Percentiles rank a stretch among this genome's conserved stretches.
Conservation (phyloP, 2,888 invertebrate genomes). For the Cheilosia pagana region DNA sequence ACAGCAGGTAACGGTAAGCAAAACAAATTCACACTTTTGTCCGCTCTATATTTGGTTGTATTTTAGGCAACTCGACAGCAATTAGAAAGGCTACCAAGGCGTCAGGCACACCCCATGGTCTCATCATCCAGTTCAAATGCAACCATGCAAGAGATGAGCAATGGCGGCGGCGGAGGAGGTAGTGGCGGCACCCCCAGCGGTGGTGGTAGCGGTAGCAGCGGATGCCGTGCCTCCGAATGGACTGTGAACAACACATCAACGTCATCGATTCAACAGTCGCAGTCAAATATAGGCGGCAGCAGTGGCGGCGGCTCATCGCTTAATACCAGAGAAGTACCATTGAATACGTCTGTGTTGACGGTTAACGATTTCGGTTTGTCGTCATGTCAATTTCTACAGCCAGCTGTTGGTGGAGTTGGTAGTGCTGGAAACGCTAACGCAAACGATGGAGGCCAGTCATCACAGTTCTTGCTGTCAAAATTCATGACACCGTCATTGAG, state of each 20-base stretch:
- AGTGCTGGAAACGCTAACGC: conserved; percentile 77
- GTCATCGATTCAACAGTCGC: conserved; percentile 81
- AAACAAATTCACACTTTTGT: conserved; percentile 5
- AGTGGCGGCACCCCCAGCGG: conserved; percentile 76
- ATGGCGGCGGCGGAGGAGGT: conserved; percentile 77
- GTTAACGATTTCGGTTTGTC: conserved; percentile 78
- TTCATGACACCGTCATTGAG: conserved; percentile 85
- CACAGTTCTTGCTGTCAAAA: conserved; percentile 83
- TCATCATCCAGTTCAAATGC: conserved; percentile 86
- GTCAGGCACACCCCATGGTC: conserved; percentile 89
- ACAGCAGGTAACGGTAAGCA: conserved; percentile 90
- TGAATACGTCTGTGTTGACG: conserved; percentile 78
- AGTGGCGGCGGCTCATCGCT: conserved; percentile 81
- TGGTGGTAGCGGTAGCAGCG: conserved; percentile 76
- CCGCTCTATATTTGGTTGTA: conserved; percentile 62
- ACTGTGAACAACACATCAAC: conserved; percentile 80
- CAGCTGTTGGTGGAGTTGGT: conserved; percentile 78
- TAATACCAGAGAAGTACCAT: conserved; percentile 82
- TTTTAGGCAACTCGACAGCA: conserved; percentile 92
- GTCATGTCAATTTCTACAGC: conserved; percentile 77
- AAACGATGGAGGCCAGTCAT: conserved; percentile 76
- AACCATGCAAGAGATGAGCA: conserved; percentile 83
- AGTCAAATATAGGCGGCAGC: conserved; percentile 81
- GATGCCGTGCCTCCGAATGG: conserved; percentile 81
- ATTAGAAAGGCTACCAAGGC: conserved; percentile 93